Conservation (phyloP, 2,797 vertebrate genomes). For the Geotrypetes seraphini region DNA sequence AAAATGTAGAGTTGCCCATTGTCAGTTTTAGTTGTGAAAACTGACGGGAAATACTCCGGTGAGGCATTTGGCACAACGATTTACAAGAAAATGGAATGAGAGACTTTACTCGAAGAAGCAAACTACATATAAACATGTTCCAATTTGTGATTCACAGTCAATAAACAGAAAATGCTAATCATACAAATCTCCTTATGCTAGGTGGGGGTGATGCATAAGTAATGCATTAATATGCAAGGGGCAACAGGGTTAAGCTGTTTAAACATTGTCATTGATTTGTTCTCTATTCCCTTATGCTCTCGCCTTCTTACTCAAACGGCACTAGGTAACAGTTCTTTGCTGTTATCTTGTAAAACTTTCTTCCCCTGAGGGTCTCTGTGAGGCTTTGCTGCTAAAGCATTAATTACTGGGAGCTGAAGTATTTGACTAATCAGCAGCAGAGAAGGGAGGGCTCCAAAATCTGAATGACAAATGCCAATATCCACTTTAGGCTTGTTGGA, state of each 20-base stretch:
- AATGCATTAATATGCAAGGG: conserved; percentile 48
- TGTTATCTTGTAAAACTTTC: conserved; percentile 46
- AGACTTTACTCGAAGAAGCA: conserved; percentile 34
- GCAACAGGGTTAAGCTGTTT: conserved; percentile 53
- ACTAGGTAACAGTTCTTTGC: conserved; percentile 40
- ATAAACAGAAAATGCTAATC: conserved; percentile 53
- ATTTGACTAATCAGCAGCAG: conserved; percentile 83
- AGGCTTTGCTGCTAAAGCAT: conserved; percentile 62
- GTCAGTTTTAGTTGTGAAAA: no score
- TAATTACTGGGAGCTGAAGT: conserved; percentile 71
- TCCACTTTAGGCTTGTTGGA: conserved; percentile 62
- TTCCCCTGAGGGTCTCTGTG: conserved; percentile 41
- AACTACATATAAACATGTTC: conserved; percentile 33
- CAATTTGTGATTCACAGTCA: conserved; percentile 33
- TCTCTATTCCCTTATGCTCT: conserved; percentile 25
- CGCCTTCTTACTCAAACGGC: conserved; percentile 44
- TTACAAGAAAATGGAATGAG: no score
- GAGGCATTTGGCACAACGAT: no score
- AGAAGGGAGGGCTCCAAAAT: conserved; percentile 49
- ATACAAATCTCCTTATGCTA: conserved; percentile 40
- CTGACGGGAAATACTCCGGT: no score
- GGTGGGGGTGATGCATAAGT: conserved; percentile 35
- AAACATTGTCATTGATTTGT: conserved; percentile 63
- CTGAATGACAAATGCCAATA: conserved; percentile 95
- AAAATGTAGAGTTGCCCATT: no score